A percentile compares a stretch with the other conserved stretches of the same genome.
phyloP scores from a whole-genome alignment of 2,113 vertebrate genomes.

The Pogonocichla stellata region DNA sequence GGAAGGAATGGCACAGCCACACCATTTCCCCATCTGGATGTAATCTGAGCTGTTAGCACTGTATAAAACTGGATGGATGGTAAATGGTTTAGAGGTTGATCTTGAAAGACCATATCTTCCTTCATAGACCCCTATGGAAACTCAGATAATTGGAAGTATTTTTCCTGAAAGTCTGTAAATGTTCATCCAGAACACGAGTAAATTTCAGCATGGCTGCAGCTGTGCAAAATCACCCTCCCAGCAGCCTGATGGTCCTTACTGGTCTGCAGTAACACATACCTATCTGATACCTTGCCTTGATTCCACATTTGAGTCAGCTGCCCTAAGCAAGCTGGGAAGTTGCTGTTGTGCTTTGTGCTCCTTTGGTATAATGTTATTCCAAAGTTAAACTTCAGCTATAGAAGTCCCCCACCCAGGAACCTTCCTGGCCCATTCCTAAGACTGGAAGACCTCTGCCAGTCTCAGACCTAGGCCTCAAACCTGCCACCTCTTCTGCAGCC shows the following conservation, averaged over 20 bases:
- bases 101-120: not conserved
- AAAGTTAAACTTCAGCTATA: not conserved
- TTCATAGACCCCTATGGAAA: not conserved
- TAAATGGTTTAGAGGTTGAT: slow-evolving; percentile 1
- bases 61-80: not conserved
- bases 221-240: not conserved
- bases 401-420: not conserved
- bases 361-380: not conserved
- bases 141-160: not conserved
- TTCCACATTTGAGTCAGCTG: not conserved
- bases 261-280: not conserved
- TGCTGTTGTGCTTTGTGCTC: not conserved
- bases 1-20: not conserved
- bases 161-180: not conserved
- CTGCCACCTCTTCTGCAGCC: not conserved
- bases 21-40: not conserved
- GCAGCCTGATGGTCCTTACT: not conserved
- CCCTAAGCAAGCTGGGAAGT: not conserved
- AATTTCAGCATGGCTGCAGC: not conserved
- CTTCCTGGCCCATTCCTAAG: not conserved
- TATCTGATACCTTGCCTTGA: not conserved
- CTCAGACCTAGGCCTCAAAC: not conserved
- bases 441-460: not conserved
- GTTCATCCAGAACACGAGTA: not conserved
- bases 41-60: not conserved